Evolutionary conservation across 2,113 vertebrate genomes (phyloP), one percentile per base, ranked within the genome.

Genomic region (Silurus meridionalis): DNA sequence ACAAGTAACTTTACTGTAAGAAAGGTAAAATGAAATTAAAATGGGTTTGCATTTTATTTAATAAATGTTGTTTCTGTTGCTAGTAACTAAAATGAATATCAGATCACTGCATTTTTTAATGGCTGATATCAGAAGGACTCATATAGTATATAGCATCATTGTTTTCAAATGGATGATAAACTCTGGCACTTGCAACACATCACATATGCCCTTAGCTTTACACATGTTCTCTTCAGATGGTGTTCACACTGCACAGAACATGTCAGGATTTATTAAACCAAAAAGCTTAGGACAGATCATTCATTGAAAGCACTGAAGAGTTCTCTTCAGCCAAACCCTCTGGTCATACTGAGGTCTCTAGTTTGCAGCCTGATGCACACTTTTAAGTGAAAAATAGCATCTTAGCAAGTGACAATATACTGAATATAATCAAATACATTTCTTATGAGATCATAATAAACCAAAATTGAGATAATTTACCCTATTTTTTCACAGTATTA

Each of bases 201-300:
- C 25, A 69, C 69, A 46, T 21, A 61, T 25, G 6, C 8, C 58
- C n/a, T 11, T 48, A 77, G 13, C 1, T n/a, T 64, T 15, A 85
- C 58, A 85, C 72, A 75, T 77, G 48, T 15, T 75, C 17, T 77
- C 48, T 74, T 77, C n/a, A 23, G 21, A 48, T 48, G 82, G 71
- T 67, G 66, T 75, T 81, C 72, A 88, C 52, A 82, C 52, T 61
- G 66, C 75, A 83, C 74, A 61, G 23, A 63, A 87, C 82, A 87
- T 60, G 64, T 84, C 82, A 87, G 9, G 50, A 48, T 66, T 69
- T 11, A 80, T 82, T 72, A 55, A 7, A 2, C 52, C 55, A 37
- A 53, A 66, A 23, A 83, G 23, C 48, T n/a, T 37, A 55, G 75
- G n/a, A 61, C 46, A 61, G 14, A 82, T 25, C 55, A 57, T 55